Evolutionary conservation across 92 coral and sea anemone genomes (phyloP).

Genomic region (Umimayanthus kanabou): DNA sequence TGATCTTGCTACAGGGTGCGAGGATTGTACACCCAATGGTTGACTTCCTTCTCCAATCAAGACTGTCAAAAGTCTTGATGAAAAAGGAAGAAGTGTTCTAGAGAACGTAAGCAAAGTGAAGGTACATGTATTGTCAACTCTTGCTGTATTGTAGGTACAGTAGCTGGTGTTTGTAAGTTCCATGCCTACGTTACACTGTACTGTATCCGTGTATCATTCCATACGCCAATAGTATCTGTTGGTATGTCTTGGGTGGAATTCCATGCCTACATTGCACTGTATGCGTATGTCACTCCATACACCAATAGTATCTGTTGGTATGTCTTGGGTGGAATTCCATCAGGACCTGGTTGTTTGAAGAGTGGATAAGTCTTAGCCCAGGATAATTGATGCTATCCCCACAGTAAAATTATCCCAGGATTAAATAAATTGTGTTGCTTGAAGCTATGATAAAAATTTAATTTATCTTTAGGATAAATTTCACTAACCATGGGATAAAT

Average conservation of each 20-base stretch:
- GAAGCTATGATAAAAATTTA: no score
- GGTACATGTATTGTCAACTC: conserved; percentile 11
- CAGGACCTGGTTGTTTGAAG: no score
- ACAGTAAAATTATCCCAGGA: no score
- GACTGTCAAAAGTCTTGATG: conserved; percentile 79
- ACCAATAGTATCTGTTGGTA: no score
- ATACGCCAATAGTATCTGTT: not conserved
- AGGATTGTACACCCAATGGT: conserved; percentile 61
- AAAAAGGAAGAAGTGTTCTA: conserved; percentile 81
- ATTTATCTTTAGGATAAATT: no score
- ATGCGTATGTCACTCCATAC: no score
- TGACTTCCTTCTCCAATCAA: conserved; percentile 96
- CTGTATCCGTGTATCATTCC: not conserved
- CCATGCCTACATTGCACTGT: no score
- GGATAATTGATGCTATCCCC: no score
- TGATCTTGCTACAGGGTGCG: conserved; percentile 13
- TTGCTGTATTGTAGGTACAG: not conserved
- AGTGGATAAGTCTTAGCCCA: no score
- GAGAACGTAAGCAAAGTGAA: conserved; percentile 19
- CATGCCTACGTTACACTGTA: not conserved
- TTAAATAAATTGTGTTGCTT: no score
- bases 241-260: not conserved
- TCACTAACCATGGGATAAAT: no score
- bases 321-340: no score
- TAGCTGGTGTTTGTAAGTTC: not conserved